These are phyloP conservation scores for Clepsis dumicolana DNA, from an alignment of 2,888 invertebrate species.

Conservation along the genomic window DNA sequence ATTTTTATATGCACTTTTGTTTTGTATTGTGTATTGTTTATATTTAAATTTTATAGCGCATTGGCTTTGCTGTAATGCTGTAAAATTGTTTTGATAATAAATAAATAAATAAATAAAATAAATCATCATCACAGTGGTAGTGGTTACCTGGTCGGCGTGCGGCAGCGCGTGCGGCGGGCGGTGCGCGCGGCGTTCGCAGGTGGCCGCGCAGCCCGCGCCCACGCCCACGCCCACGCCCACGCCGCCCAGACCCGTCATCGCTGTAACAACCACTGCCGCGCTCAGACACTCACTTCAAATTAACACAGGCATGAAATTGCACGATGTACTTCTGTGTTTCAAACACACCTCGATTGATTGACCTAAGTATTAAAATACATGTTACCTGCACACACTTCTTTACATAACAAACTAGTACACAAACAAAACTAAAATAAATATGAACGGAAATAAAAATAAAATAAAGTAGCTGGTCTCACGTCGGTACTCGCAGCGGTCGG, in stretches of 20 bases:
- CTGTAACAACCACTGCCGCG: conserved; percentile 52
- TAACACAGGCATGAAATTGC: neutral
- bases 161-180: conserved; percentile 53
- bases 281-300: neutral
- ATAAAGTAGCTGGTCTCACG: conserved; percentile 49
- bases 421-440: conserved; percentile 48
- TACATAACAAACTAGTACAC: conserved; percentile 21
- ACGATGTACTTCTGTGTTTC: too few relatives aligned
- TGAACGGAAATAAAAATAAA: conserved; percentile 41
- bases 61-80: too few relatives aligned
- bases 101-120: too few relatives aligned
- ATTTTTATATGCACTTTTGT: too few relatives aligned
- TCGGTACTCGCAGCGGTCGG: conserved; percentile 59
- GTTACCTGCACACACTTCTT: too few relatives aligned
- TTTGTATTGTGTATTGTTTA: too few relatives aligned
- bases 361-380: too few relatives aligned
- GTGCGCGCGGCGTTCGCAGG: conserved; percentile 67
- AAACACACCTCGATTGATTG: too few relatives aligned
- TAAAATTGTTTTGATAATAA: too few relatives aligned
- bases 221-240: conserved; percentile 62
- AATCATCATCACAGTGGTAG: too few relatives aligned
- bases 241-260: conserved; percentile 76
- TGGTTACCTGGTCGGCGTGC: conserved; percentile 70
- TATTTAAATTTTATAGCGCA: too few relatives aligned
- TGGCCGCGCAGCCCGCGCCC: conserved; percentile 68